Evolutionary conservation across 2,888 invertebrate species (phyloP), one percentile per base, ranked within the genome.

Genomic region (Siphlonurus alternatus): DNA sequence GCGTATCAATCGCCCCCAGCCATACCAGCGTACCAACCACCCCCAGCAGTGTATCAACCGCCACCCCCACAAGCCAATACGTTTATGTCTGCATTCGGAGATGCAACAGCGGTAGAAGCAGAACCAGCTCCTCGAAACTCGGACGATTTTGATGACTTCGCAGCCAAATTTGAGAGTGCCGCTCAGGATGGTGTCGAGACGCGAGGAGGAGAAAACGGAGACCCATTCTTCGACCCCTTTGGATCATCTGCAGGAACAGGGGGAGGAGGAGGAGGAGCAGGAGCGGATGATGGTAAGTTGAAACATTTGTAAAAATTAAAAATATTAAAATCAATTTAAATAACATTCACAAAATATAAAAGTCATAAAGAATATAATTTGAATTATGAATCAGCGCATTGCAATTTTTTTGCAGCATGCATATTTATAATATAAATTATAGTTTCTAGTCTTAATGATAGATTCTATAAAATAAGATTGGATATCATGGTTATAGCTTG

Each of bases 81-180:
- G 75, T 53, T 70, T 69, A 53, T 74, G 59, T 25, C 54, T 60
- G 20, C 61, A 63, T 5, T 24, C 65, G 53, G 56, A 65, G 25
- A 54, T 61, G 18, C 63, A 65, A 53, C 59, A 65, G 18, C 61
- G 56, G 19, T 25, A 59, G 38, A 22, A 65, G 18, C 67, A 66
- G 51, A 69, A 59, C 71, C 71, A 20, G 65, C 65, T 51, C 69
- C 70, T 2, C 71, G 69, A 78, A 25, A 73, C 73, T 38, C 72
- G 74, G 68, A 73, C 72, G 22, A 69, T 69, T 59, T 71, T 69
- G 65, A 93, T 74, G 93, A 90, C 0, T 94, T 94, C 71, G 85
- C 92, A 2, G 88, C 90, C 1, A 92, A 93, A 74, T 94, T 94
- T 71, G 93, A 93, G 69, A 86, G 83, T 53, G 85, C 85, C 23